phyloP scores from a whole-genome alignment of 2,888 invertebrate species.

The Hedya salicella region DNA sequence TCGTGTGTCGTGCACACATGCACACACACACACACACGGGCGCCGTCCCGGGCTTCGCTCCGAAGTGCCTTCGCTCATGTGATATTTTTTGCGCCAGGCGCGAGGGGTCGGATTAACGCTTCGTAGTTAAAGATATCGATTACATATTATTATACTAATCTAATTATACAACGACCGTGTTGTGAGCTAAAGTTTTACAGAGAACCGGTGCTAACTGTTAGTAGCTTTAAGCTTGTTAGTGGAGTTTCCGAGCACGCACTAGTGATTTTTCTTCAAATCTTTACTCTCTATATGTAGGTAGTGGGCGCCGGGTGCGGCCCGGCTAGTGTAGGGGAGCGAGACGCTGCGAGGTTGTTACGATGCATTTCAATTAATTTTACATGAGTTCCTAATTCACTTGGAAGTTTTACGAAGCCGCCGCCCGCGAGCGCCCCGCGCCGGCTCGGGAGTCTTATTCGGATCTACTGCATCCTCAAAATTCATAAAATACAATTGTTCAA shows the following conservation, averaged over 20 bases:
- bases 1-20: too few species aligned
- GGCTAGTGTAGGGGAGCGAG: background rate
- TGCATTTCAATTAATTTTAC: conserved; percentile 34
- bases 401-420: conserved; percentile 5
- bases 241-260: conserved; percentile 1
- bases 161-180: conserved; percentile 34
- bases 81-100: conserved; percentile 40
- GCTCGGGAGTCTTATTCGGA: too few species aligned
- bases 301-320: too few species aligned
- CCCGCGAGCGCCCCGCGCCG: background rate
- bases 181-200: conserved; percentile 38
- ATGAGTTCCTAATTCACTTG: conserved; percentile 35
- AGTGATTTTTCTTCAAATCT: conserved; percentile 16
- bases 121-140: conserved; percentile 23
- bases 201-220: conserved; percentile 32
- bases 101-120: conserved; percentile 20
- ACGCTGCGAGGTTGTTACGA: conserved; percentile 2
- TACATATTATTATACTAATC: conserved; percentile 20
- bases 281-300: too few species aligned
- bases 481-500: too few species aligned
- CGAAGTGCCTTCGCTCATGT: conserved; percentile 52
- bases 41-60: conserved; percentile 48
- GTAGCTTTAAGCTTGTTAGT: conserved; percentile 19
- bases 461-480: too few species aligned
- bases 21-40: conserved; percentile 3